Percentiles rank a stretch among this genome's conserved stretches.
phyloP scores from a whole-genome alignment of 1,140 invertebrate species.

The Catajapyx aquilonaris region DNA sequence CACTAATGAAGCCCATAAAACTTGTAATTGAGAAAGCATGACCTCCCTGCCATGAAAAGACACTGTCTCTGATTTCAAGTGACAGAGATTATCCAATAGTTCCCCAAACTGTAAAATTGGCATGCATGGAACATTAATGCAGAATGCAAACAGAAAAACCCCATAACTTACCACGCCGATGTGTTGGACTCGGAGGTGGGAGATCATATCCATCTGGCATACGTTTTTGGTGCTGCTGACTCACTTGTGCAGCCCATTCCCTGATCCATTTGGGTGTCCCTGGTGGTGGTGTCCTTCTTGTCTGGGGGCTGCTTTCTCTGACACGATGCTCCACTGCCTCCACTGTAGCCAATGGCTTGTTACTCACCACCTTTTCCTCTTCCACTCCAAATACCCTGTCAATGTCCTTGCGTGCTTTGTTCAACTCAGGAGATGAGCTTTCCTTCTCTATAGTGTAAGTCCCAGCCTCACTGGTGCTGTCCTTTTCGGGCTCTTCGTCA shows the following conservation, averaged over 20 bases:
- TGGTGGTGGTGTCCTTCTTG: background rate
- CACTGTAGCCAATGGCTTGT: too few species aligned
- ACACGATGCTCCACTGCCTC: background rate
- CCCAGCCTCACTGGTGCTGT: constrained; percentile 55
- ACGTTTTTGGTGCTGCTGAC: constrained; percentile 19
- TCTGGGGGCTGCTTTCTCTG: background rate
- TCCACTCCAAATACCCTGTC: constrained; percentile 47
- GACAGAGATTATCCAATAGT: too few species aligned
- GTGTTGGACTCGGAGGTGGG: too few species aligned
- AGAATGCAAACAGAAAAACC: too few species aligned
- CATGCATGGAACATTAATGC: too few species aligned
- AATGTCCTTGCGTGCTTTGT: constrained; percentile 67
- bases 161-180: too few species aligned
- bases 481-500: constrained; percentile 20
- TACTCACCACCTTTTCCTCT: constrained; percentile 16
- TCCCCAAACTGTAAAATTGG: too few species aligned
- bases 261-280: constrained; percentile 27
- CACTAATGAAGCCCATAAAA: too few species aligned
- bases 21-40: too few species aligned
- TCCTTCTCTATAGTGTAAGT: constrained; percentile 75
- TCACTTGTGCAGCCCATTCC: constrained; percentile 31
- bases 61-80: too few species aligned
- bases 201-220: constrained; percentile 4
- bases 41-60: too few species aligned
- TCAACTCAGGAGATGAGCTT: constrained; percentile 52